Evolutionary conservation across 2,888 invertebrate genomes (phyloP).

Genomic region (Drosophila melanosoma): DNA sequence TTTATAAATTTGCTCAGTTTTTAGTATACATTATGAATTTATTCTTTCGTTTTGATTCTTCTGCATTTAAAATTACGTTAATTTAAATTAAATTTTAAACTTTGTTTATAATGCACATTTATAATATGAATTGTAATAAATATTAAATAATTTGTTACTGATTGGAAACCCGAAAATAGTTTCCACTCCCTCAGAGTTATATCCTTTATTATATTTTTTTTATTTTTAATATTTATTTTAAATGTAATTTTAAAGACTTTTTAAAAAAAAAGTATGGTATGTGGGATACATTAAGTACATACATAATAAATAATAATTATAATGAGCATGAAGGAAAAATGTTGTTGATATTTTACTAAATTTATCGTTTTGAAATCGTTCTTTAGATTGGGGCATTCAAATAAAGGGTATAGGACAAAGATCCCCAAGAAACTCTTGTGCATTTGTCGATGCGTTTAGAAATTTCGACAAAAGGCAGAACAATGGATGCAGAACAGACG

Average conservation of each 20-base stretch:
- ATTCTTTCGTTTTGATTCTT: background rate
- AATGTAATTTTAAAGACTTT: background rate
- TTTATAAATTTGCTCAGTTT: background rate
- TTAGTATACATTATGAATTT: background rate
- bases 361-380: too few relatives aligned
- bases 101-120: background rate
- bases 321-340: background rate
- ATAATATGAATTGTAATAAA: background rate
- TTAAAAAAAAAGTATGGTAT: background rate
- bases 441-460: slow-evolving; percentile 35
- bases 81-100: background rate
- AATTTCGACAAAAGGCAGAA: slow-evolving; percentile 38
- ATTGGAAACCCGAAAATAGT: too few relatives aligned
- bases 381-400: background rate
- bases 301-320: background rate
- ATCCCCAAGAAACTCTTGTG: slow-evolving; percentile 5
- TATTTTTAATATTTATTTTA: background rate
- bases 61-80: background rate
- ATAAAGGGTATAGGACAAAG: background rate
- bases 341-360: background rate
- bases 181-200: background rate
- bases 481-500: slow-evolving; percentile 53
- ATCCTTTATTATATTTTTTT: too few relatives aligned
- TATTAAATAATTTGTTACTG: background rate
- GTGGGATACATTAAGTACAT: background rate